Conservation (phyloP, 2,797 vertebrate genomes). For the Phataginus tricuspis region DNA sequence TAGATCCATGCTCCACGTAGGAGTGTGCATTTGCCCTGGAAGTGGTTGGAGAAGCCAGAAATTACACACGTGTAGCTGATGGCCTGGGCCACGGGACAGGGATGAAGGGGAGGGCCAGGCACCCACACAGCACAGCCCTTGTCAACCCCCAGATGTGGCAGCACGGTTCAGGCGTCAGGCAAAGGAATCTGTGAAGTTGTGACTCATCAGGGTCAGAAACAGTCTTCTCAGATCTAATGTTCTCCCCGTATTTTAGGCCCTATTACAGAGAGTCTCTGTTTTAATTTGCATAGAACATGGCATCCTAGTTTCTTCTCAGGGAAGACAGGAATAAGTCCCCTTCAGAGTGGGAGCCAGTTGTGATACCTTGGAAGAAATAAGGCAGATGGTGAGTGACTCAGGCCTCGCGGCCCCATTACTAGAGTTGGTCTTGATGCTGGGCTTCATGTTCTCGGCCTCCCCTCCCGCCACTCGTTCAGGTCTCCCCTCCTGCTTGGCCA, state of each 20-base stretch:
- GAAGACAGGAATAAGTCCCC: neutral
- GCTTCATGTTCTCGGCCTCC: neutral
- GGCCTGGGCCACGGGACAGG: neutral
- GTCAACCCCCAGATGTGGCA: neutral
- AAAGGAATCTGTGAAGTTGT: neutral
- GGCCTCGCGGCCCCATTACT: neutral
- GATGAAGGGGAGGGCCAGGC: neutral
- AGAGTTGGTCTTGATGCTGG: too few relatives aligned
- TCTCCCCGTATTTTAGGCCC: neutral
- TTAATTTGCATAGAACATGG: neutral
- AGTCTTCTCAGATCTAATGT: neutral
- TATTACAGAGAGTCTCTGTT: neutral
- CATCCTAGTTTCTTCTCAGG: neutral
- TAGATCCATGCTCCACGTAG: fast-evolving
- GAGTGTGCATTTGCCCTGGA: neutral
- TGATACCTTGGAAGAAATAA: neutral
- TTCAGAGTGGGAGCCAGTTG: neutral
- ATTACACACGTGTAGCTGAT: fast-evolving
- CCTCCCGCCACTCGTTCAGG: neutral
- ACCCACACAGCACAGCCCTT: neutral
- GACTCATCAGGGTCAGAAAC: neutral
- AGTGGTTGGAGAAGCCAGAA: neutral
- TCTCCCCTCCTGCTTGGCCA: neutral
- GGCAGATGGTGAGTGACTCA: neutral
- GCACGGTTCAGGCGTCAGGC: neutral